These are phyloP conservation scores for Neosalanx taihuensis DNA, from an alignment of 2,797 vertebrate species.

Conservation along the genomic window DNA sequence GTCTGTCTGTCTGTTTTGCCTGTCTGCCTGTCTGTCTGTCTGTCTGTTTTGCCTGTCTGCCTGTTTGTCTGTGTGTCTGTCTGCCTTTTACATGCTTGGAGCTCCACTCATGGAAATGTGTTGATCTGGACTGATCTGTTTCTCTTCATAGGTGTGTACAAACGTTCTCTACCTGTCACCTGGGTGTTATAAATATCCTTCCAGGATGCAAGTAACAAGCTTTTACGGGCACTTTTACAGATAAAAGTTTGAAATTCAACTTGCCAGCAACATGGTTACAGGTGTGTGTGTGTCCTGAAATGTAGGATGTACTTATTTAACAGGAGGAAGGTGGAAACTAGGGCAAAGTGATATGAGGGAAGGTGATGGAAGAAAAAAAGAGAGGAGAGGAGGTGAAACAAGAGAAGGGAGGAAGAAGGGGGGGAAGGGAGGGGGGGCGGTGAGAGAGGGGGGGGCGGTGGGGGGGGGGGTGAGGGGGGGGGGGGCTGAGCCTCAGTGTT, in stretches of 20 bases:
- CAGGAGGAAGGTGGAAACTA: not conserved
- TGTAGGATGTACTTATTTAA: not conserved
- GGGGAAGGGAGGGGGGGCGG: not conserved
- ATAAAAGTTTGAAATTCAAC: too few species aligned
- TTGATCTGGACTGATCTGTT: slow-evolving; percentile 17
- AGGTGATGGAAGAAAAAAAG: not conserved
- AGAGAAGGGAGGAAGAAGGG: not conserved
- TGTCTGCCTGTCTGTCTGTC: not conserved
- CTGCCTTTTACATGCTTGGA: not conserved
- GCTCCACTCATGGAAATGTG: not conserved
- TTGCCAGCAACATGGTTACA: too few species aligned
- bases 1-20: not conserved
- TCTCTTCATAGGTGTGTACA: not conserved
- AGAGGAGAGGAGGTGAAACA: slow-evolving; percentile 13
- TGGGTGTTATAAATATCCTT: too few species aligned
- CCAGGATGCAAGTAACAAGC: too few species aligned
- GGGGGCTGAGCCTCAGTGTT: slow-evolving; percentile 47
- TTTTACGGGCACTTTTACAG: too few species aligned
- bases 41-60: not conserved
- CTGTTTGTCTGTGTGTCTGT: not conserved
- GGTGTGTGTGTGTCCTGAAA: not conserved
- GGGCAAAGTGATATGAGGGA: too few species aligned
- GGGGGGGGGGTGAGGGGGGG: slow-evolving; percentile 8
- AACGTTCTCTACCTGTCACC: not conserved
- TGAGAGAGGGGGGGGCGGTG: not conserved